Conservation (phyloP, 2,113 vertebrate genomes). For the Lethenteron reissneri region DNA sequence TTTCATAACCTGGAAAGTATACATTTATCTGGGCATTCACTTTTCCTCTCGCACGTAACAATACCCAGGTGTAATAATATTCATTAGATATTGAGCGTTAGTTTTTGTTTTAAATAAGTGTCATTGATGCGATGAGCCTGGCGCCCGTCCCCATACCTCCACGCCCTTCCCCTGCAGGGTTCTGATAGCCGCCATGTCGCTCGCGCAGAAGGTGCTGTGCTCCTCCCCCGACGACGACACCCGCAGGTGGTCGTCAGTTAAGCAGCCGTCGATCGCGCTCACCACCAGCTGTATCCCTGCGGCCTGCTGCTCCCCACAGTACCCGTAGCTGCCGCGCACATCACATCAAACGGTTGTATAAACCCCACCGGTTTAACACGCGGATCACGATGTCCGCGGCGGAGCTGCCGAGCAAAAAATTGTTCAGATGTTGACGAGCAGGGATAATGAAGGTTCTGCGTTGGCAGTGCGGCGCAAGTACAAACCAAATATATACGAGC, state of each 20-base stretch:
- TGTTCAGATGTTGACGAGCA: no score
- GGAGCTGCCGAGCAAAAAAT: no score
- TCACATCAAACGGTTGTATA: no score
- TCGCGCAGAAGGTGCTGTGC: slow-evolving; percentile 38
- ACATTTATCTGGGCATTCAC: slow-evolving; percentile 4
- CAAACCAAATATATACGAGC: no score
- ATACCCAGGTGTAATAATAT: no score
- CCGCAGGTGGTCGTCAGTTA: slow-evolving; percentile 48
- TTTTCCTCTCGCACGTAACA: neutral
- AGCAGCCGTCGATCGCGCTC: slow-evolving; percentile 48
- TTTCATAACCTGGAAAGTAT: slow-evolving; percentile 9
- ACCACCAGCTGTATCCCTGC: slow-evolving; percentile 47
- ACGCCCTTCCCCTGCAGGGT: slow-evolving; percentile 36
- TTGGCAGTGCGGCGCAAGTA: no score
- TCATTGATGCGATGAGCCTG: neutral
- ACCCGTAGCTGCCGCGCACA: slow-evolving; percentile 39
- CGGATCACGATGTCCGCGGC: no score
- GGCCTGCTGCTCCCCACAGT: slow-evolving; percentile 45
- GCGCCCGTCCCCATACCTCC: slow-evolving; percentile 26
- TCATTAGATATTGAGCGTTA: no score
- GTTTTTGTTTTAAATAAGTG: neutral
- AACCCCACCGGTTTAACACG: no score
- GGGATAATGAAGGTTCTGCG: no score
- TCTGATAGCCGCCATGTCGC: slow-evolving; percentile 32
- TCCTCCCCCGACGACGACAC: slow-evolving; percentile 36